Conservation (phyloP, 2,113 vertebrate species). For the Ivindomyrus marchei region DNA sequence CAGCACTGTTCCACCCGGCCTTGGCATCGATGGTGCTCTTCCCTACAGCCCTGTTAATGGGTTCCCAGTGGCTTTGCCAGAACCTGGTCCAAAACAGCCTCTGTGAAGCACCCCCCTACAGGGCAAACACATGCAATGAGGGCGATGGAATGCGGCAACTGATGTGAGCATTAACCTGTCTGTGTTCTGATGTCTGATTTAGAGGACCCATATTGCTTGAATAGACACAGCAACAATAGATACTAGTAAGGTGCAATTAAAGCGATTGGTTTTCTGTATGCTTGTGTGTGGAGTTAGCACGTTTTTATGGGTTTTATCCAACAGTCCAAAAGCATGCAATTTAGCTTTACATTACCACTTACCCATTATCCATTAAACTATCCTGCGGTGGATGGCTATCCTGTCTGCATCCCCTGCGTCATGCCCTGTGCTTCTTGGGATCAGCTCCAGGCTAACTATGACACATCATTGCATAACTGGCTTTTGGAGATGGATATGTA, state of each 20-base stretch:
- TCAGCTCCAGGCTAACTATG: not conserved
- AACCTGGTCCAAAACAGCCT: not conserved
- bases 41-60: conserved; percentile 22
- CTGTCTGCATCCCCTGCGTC: not conserved
- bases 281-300: not conserved
- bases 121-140: conserved; percentile 12
- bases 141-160: not conserved
- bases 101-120: not conserved
- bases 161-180: not conserved
- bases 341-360: not conserved
- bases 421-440: not conserved
- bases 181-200: not conserved
- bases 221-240: not conserved
- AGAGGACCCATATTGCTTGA: not conserved
- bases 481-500: not conserved
- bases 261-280: not conserved
- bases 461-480: not conserved
- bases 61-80: not conserved
- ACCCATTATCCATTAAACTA: not conserved
- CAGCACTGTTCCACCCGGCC: not conserved
- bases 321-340: not conserved
- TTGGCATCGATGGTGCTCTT: not conserved
- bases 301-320: not conserved
- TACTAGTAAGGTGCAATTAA: not conserved
- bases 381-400: not conserved